A percentile compares a stretch with the other conserved stretches of the same genome.
These are phyloP conservation scores for Cirrhinus mrigala DNA, from an alignment of 2,797 vertebrate species.

Conservation along the genomic window DNA sequence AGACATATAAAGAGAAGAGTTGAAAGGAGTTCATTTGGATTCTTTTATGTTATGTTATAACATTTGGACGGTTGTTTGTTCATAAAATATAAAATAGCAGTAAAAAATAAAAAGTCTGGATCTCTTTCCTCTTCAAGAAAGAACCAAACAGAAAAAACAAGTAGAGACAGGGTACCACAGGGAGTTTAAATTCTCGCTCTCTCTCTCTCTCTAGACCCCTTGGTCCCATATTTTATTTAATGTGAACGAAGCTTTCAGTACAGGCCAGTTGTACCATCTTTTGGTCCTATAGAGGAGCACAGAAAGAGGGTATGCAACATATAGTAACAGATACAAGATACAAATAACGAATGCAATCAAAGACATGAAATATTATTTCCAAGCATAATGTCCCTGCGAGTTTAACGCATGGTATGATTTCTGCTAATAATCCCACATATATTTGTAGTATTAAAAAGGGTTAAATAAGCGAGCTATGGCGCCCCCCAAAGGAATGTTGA, in stretches of 20 bases:
- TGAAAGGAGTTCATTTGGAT: not conserved
- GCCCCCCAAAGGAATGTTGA: too few relatives aligned
- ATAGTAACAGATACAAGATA: too few relatives aligned
- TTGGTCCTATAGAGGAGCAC: not conserved
- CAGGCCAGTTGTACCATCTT: not conserved
- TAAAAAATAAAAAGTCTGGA: not conserved
- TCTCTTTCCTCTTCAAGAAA: not conserved
- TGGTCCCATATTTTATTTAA: not conserved
- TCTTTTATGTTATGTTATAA: not conserved
- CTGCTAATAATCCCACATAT: too few relatives aligned
- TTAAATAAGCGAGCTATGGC: too few relatives aligned
- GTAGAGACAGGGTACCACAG: not conserved
- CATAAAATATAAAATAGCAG: too few relatives aligned
- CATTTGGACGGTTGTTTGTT: not conserved
- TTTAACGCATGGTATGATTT: too few relatives aligned
- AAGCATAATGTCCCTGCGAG: too few relatives aligned
- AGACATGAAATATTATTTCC: too few relatives aligned
- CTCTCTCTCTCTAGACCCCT: not conserved
- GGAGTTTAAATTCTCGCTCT: not conserved
- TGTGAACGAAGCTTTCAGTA: not conserved
- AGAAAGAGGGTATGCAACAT: not conserved
- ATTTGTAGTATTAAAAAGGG: too few relatives aligned
- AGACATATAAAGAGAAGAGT: not conserved
- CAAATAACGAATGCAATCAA: too few relatives aligned
- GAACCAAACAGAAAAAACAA: not conserved